Conservation (phyloP, 2,888 invertebrate genomes). For the Pterostichus niger region DNA sequence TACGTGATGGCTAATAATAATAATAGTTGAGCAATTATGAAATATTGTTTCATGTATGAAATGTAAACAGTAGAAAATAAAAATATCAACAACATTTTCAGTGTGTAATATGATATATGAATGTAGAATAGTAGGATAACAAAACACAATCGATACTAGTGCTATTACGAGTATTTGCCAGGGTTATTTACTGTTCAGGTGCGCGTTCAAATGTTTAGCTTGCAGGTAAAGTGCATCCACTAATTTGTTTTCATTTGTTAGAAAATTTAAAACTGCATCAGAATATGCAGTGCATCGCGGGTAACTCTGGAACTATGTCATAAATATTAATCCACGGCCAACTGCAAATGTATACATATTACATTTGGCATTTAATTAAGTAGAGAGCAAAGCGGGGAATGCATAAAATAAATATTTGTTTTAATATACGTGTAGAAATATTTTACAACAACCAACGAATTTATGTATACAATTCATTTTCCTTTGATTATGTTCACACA, state of each 20-base stretch:
- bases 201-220: neutral
- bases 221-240: slow-evolving; percentile 10
- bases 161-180: slow-evolving; percentile 28
- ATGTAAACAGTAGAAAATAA: neutral
- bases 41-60: neutral
- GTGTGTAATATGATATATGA: slow-evolving; percentile 14
- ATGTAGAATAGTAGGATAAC: neutral
- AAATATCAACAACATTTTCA: neutral
- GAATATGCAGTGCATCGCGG: neutral
- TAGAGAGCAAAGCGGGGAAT: neutral
- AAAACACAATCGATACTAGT: slow-evolving; percentile 8
- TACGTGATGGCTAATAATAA: no score
- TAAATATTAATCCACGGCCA: slow-evolving; percentile 36
- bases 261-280: slow-evolving; percentile 17
- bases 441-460: no score
- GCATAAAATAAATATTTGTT: slow-evolving; percentile 39
- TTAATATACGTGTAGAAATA: neutral
- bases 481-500: no score
- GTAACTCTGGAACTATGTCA: neutral
- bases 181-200: neutral
- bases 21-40: neutral
- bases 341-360: slow-evolving; percentile 41
- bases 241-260: slow-evolving; percentile 36
- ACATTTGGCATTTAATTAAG: slow-evolving; percentile 42
- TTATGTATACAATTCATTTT: no score